Evolutionary conservation across 2,113 vertebrate species (phyloP), one percentile per base, ranked within the genome.

Genomic region (Austrofundulus limnaeus): DNA sequence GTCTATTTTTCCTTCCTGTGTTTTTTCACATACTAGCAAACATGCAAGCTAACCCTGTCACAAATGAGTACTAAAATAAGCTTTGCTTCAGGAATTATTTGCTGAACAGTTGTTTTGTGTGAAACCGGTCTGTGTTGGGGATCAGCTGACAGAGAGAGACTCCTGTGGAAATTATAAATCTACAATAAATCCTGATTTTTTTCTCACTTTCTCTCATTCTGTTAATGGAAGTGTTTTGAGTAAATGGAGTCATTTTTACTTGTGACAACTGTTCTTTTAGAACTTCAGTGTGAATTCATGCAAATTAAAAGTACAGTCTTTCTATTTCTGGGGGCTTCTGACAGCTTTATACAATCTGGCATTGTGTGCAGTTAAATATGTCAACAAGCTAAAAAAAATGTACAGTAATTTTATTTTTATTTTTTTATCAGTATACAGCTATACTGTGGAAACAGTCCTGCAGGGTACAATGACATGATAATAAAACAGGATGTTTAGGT

Each of bases 201-300:
- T 17, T 55, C 24, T 70, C 70, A 71, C 66, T 78, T 17, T 48
- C 66, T 78, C 77, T 57, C 43, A 47, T 15, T 0, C 5, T 14
- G 21, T 50, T 57, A 53, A 64, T 70, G 46, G 34, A 38, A 17
- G 0, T 25, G 58, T 49, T 57, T 23, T 67, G 70, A 79, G 48
- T 51, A 31, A 12, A 45, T 66, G 20, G 58, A 12, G 11, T 39
- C 11, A 38, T 61, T 49, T 20, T 53, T 63, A 43, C 42, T 46
- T 24, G 41, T 56, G 61, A 59, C 45, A 64, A 38, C 11, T 25
- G 11, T 48, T 42, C 43, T 41, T 46, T 65, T 5, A 43, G 37
- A 39, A 28, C 28, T 25, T 4, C 42, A 42, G 57, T 64, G 78
- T 64, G 66, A 78, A 78, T 83, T 66, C 63, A 60, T 61, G 31